Conservation (phyloP, 2,797 vertebrate species). For the Calcarius lapponicus region DNA sequence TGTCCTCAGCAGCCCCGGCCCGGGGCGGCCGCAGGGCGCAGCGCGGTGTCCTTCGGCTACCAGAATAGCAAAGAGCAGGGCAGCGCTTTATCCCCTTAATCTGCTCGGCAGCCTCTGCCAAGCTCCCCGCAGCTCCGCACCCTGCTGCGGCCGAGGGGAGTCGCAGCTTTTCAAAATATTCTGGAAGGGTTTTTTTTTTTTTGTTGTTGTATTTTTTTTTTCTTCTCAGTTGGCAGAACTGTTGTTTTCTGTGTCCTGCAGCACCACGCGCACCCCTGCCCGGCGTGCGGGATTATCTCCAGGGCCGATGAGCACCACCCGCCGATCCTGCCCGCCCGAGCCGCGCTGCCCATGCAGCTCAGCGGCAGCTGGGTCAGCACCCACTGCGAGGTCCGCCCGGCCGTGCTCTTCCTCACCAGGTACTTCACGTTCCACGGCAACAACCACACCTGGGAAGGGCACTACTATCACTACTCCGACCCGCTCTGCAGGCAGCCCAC, state of each 20-base stretch:
- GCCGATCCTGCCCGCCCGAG: conserved; percentile 73
- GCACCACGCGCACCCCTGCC: conserved; percentile 89
- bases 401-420: conserved; percentile 87
- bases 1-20: neutral
- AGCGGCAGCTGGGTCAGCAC: conserved; percentile 85
- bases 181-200: neutral
- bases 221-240: neutral
- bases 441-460: conserved; percentile 84
- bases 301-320: conserved; percentile 83
- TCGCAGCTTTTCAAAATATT: neutral
- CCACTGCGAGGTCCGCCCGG: conserved; percentile 85
- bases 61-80: conserved; percentile 1
- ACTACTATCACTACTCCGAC: conserved; percentile 88
- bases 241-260: conserved; percentile 45
- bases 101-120: neutral
- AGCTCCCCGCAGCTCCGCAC: neutral
- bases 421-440: conserved; percentile 82
- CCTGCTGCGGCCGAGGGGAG: neutral
- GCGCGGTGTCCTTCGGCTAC: neutral
- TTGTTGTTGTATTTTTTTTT: too few species aligned
- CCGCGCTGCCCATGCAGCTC: conserved; percentile 71
- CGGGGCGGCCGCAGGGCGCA: neutral
- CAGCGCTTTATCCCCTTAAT: neutral
- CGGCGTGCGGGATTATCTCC: conserved; percentile 82
- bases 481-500: conserved; percentile 83